Evolutionary conservation across 1,140 invertebrate species (phyloP), one percentile per base, ranked within the genome.

Genomic region (Limonius californicus): DNA sequence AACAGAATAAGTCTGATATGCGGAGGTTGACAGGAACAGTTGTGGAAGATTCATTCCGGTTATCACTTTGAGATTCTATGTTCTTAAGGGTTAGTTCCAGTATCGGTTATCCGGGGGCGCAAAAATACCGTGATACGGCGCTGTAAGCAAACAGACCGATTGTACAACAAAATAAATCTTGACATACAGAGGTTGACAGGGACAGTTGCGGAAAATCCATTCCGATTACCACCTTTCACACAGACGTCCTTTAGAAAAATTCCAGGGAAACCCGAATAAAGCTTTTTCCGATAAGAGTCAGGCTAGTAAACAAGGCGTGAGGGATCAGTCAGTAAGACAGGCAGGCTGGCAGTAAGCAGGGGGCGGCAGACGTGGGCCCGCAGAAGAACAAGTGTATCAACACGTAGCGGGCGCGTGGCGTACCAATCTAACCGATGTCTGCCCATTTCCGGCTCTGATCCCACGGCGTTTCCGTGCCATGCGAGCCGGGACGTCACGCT

Each of bases 401-500:
- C 66, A 62, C 64, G 67, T 66, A 62, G 45, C 45, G 62, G 60
- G 65, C 65, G 67, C 61, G 63, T 68, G 67, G 63, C 45, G 45
- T 50, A 50, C 45, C 45, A 50, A 69, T 63, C 58, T 68, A 67
- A 66, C 65, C 68, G 68, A 68, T 68, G 66, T 70, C 68, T 70
- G 68, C 67, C 68, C 68, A 65, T 67, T 70, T 70, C 68, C 68
- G 68, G 64, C 39, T 57, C 55, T 62, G 66, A 67, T 68, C 66
- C 68, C 62, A 64, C 68, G 64, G 67, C 68, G 66, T 63, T 66
- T 68, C 63, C 64, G 63, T 65, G 59, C 65, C 65, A 67, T 65
- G 65, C 62, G 64, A 66, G 54, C 64, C 60, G 64, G 54, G 69
- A 62, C 60, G 67, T 63, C 65, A 63, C 74, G 75, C 74, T 72